Evolutionary conservation across 2,797 vertebrate species (phyloP), one percentile per base, ranked within the genome.

Genomic region (Naso thynnoides): DNA sequence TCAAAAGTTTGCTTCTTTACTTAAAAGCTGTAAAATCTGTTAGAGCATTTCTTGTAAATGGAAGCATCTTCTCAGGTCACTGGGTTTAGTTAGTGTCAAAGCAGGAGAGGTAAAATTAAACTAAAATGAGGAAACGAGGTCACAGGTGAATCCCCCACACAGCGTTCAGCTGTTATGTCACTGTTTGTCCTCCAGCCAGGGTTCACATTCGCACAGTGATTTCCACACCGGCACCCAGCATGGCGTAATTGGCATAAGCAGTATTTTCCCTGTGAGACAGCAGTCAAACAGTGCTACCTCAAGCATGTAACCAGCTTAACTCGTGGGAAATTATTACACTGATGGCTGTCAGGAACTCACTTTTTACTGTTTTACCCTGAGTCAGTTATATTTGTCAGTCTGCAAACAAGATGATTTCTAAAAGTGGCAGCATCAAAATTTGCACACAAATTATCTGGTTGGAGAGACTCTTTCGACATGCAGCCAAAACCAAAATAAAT

Each of bases 41-140:
- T 0, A 31, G 27, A 16, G n/a, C 44, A 64, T 48, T 66, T 61
- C 54, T 33, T 33, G 31, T 33, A 8, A 55, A 61, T 18, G 47
- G 54, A 55, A 23, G 23, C 21, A 2, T 8, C 24, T 23, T n/a
- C 23, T 53, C 66, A 50, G 73, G 56, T 82, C 69, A 60, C 2
- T 36, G 31, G 59, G 66, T 85, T 54, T 15, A 13, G 14, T 19
- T 7, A 14, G 41, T 36, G 58, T 49, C 42, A 67, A 48, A 57
- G 49, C 29, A 33, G 18, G 11, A 7, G 0, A 70, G 76, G 62
- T 86, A 84, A 88, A 63, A n/a, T 78, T 88, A 62, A 85, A 90
- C 75, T 50, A 79, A 78, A 58, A 21, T 11, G 3, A 49, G 24
- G 57, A 38, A 63, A 23, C 14, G 4, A 7, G 33, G 21, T 44